Conservation (phyloP, 2,113 vertebrate genomes). For the Ailuropoda melanoleuca region DNA sequence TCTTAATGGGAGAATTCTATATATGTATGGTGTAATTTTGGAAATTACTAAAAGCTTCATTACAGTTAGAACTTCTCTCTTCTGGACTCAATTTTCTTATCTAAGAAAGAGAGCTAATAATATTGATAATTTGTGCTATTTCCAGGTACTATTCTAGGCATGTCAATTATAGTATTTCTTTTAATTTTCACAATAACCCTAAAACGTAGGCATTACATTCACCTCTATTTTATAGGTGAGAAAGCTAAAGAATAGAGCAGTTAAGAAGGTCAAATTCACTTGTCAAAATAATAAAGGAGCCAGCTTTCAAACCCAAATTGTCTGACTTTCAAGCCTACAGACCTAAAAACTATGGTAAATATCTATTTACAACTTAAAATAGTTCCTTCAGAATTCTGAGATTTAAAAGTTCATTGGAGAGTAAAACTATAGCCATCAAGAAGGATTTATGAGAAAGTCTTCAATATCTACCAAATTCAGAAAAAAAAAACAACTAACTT, state of each 20-base stretch:
- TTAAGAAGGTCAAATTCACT: background rate
- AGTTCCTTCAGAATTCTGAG: background rate
- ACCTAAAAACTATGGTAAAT: background rate
- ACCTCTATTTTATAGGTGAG: background rate
- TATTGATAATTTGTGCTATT: background rate
- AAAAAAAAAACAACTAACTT: background rate
- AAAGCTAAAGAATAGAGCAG: background rate
- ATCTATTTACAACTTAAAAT: background rate
- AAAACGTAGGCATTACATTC: background rate
- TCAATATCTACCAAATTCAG: background rate
- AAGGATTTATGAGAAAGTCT: background rate
- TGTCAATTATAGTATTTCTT: background rate
- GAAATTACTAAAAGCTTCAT: background rate
- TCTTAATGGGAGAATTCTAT: background rate
- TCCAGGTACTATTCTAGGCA: background rate
- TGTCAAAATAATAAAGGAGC: background rate
- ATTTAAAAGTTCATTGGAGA: background rate
- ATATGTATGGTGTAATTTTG: background rate
- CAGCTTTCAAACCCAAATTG: background rate
- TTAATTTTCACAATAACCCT: background rate
- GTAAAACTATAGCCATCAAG: background rate
- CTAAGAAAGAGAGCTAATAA: background rate
- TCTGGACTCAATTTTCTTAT: background rate
- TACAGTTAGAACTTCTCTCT: background rate
- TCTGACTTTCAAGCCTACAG: background rate